Evolutionary conservation across 2,113 vertebrate species (phyloP).

Genomic region (Solenodon paradoxus): DNA sequence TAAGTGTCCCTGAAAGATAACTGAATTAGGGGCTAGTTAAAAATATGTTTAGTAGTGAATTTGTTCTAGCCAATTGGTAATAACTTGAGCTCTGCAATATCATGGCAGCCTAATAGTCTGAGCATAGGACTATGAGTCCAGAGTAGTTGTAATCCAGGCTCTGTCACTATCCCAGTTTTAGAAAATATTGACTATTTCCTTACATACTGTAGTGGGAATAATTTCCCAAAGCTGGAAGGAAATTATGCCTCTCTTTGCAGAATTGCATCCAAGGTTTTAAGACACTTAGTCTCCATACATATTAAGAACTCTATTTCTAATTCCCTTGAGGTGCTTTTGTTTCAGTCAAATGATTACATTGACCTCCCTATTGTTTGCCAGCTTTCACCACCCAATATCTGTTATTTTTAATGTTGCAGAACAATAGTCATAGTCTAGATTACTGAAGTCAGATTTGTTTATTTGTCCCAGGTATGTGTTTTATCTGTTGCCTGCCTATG

Average conservation of each 20-base stretch:
- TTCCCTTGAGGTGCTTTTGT: conserved; percentile 31
- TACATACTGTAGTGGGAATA: not conserved
- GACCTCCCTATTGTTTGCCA: not conserved
- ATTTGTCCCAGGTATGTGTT: conserved; percentile 27
- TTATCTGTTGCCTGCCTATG: not conserved
- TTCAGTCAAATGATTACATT: conserved; percentile 35
- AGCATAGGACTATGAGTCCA: conserved; percentile 69
- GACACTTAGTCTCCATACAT: conserved; percentile 1
- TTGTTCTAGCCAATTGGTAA: not conserved
- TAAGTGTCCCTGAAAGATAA: conserved; percentile 48
- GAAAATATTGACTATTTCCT: not conserved
- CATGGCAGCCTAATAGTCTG: conserved; percentile 64
- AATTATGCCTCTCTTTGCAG: conserved; percentile 61
- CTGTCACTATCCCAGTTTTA: conserved; percentile 58
- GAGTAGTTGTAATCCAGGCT: conserved; percentile 64
- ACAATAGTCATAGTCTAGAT: conserved; percentile 29
- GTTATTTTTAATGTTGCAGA: conserved; percentile 9
- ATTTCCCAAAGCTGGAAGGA: conserved; percentile 59
- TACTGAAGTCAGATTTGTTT: not conserved
- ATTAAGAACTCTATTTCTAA: not conserved
- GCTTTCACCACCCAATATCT: not conserved
- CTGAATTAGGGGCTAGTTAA: conserved; percentile 30
- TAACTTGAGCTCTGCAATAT: conserved; percentile 34
- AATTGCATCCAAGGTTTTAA: conserved; percentile 23
- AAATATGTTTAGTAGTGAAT: conserved; percentile 4